Conservation (phyloP, 2,113 vertebrate genomes). For the Oceanites oceanicus region DNA sequence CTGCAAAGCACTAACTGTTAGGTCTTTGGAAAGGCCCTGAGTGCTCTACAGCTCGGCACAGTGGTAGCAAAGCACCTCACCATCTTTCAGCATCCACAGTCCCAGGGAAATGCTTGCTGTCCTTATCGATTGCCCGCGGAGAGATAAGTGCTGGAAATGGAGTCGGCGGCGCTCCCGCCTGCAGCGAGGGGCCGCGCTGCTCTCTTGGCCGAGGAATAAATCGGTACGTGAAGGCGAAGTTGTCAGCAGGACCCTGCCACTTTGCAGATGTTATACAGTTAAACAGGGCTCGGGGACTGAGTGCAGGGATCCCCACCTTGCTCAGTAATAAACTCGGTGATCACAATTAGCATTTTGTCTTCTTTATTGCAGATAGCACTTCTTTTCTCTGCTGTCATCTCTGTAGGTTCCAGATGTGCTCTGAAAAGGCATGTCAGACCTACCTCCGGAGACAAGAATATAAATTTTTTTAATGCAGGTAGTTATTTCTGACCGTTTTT, state of each 20-base stretch:
- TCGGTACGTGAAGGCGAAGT: neutral
- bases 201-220: neutral
- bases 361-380: neutral
- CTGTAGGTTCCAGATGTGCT: neutral
- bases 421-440: neutral
- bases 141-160: neutral
- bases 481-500: neutral
- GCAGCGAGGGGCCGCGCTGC: fast-evolving
- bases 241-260: neutral
- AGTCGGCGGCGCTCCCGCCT: fast-evolving
- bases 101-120: neutral
- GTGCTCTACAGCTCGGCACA: neutral
- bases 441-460: neutral
- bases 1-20: neutral
- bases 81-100: neutral
- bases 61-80: neutral
- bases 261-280: neutral
- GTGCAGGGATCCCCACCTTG: neutral
- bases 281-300: fast-evolving
- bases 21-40: neutral
- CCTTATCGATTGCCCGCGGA: fast-evolving
- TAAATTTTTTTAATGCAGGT: neutral
- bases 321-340: neutral
- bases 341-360: neutral
- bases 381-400: neutral